Base-by-base conservation (phyloP, 2,797 vertebrate species). In the Poecilia wingei region DNA sequence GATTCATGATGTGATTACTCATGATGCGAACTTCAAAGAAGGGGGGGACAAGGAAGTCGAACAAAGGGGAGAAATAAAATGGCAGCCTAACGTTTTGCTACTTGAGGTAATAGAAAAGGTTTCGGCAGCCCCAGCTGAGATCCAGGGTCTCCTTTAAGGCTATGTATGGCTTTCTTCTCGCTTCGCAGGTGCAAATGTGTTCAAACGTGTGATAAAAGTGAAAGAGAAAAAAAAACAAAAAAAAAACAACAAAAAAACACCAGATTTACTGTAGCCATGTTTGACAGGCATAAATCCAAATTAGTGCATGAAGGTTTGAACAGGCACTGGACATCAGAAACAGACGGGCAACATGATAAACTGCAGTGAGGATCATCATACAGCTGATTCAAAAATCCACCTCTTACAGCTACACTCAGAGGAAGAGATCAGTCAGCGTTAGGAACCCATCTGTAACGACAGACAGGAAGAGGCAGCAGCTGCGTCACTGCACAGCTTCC, bases 271-370 rank as follows among this genome's bases (percentile, higher is more conserved):
- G 86, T 2, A 51, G 75, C 85, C 61, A 74, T 46, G 76, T 70
- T 72, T 20, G 64, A 86, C 77, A 77, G 77, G 78, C 83, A 77
- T 72, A 84, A 71, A 82, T 74, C 90, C 87, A 89, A 87, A 89
- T 85, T 80, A 13, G 74, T 31, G 73, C 89, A 79, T 85, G 90
- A 80, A 86, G 86, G 82, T 91, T 87, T 82, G 91, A 88, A 91
- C 92, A 94, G 92, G 91, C 92, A 94, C 93, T 86, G 85, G 81
- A 92, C 89, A 78, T 90, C 18, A 31, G 80, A 88, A 86, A 28
- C 22, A 85, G 76, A 91, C 74, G 61, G 81, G 71, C 57, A 72
- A 87, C 28, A 14, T 31, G 79, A 90, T 39, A 12, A 59, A 9
- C 69, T 41, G 36, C 88, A 87, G 82, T 84, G 77, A 86, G 25